Base-by-base conservation (phyloP, 2,797 vertebrate genomes). In the Pyrrhura leucotis region DNA sequence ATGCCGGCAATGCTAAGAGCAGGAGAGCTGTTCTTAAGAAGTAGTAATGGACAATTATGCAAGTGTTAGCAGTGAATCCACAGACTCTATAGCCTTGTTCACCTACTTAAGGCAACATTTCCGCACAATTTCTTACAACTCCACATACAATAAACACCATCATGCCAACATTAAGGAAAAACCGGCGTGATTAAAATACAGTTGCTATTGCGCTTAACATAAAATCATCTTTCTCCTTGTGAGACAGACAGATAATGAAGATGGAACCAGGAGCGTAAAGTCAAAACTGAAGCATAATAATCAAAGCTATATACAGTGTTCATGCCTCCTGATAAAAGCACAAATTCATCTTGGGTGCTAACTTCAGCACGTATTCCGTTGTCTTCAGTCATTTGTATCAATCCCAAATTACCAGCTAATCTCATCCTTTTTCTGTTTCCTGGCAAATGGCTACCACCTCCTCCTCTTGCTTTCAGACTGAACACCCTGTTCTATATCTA, bases 1-100 rank as follows among this genome's bases (percentile, higher is more conserved):
- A 96, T 89, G 97, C 97, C 95, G 94, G 85, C 87, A 96, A 79
- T 66, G 66, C 56, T 84, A 86, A 94, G 90, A 95, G 93, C 95
- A 91, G 79, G 69, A 93, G 94, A 97, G 95, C 90, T 90, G 74
- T 83, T 96, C 93, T 96, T 97, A 93, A 97, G 93, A 72, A 93
- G 91, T 91, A 94, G 94, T 96, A 96, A 97, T 95, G 96, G 97
- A 96, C 94, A 96, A 96, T 96, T 95, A 91, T 48, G 48, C 48
- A 66, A 95, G 85, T 50, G 73, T 62, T 78, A 86, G 81, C 48
- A 89, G 66, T 11, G 72, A 82, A 86, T 88, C 73, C 89, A 23
- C 0, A 1, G 62, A 59, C 91, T 89, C 88, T 8, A 76, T n/a
- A 89, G 73, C 82, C 66, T 77, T 53, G 39, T 71, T 86, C 80